Evolutionary conservation across 64 coral and sea anemone genomes (phyloP).

Genomic region (Cladopsammia gracilis): DNA sequence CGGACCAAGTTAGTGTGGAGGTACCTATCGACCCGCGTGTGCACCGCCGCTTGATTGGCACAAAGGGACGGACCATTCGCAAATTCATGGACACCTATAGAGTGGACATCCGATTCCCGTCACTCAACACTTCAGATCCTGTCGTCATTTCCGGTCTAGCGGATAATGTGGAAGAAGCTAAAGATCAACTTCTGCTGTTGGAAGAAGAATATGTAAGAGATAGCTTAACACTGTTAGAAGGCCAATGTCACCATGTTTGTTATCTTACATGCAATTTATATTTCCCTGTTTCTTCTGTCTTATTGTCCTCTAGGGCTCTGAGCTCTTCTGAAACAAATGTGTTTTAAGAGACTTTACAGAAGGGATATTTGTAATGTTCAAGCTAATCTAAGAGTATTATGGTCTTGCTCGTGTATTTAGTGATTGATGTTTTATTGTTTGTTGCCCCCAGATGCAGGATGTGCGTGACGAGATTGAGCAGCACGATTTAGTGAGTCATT

Average conservation of each 20-base stretch:
- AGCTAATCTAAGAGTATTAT: too few species aligned
- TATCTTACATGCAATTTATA: too few species aligned
- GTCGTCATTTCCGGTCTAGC: conserved; percentile 84
- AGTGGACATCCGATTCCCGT: conserved; percentile 96
- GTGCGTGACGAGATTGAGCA: conserved; percentile 85
- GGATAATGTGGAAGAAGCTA: conserved; percentile 91
- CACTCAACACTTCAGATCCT: conserved; percentile 76
- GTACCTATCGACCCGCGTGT: conserved; percentile 89
- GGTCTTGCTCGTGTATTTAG: too few species aligned
- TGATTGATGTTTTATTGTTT: not conserved
- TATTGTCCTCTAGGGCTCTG: too few species aligned
- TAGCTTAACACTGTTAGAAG: too few species aligned
- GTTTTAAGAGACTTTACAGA: too few species aligned
- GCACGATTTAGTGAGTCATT: conserved; percentile 85
- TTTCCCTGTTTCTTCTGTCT: too few species aligned
- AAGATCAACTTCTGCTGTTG: conserved; percentile 85
- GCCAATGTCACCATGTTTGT: too few species aligned
- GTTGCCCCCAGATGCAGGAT: conserved; percentile 85
- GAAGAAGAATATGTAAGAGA: conserved; percentile 98
- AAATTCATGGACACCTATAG: conserved; percentile 95
- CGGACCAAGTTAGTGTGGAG: conserved; percentile 89
- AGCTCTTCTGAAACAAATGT: too few species aligned
- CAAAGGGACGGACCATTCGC: conserved; percentile 83
- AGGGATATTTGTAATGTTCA: too few species aligned
- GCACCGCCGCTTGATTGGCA: conserved; percentile 91